A percentile compares a stretch with the other conserved stretches of the same genome.
Conservation (phyloP, 2,113 vertebrate genomes). For the Eretmochelys imbricata region DNA sequence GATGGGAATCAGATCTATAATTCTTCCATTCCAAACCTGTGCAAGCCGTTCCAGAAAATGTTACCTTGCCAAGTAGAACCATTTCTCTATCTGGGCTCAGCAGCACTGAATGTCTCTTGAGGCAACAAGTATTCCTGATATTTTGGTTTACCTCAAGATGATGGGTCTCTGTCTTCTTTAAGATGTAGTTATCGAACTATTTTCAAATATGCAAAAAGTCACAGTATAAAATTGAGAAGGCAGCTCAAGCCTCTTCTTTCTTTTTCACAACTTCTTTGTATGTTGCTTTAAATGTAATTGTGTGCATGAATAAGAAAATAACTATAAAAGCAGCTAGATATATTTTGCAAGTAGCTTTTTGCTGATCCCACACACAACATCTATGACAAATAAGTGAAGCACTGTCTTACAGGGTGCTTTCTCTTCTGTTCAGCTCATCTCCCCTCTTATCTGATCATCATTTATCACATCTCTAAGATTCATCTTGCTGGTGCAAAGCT, state of each 20-base stretch:
- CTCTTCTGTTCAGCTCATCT: background rate
- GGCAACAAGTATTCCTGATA: too few species aligned
- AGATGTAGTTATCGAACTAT: background rate
- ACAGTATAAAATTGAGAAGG: background rate
- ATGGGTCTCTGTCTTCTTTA: too few species aligned
- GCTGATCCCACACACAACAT: background rate
- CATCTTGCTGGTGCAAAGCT: conserved; percentile 21
- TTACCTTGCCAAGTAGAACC: too few species aligned
- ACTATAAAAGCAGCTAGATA: background rate
- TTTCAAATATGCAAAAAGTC: background rate
- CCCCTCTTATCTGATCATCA: background rate
- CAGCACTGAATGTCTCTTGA: too few species aligned
- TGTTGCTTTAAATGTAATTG: background rate
- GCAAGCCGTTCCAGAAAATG: too few species aligned
- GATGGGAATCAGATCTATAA: too few species aligned
- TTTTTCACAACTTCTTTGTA: background rate
- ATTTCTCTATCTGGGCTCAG: too few species aligned
- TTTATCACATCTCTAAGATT: conserved; percentile 37
- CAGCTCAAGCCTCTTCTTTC: background rate
- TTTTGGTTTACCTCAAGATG: too few species aligned
- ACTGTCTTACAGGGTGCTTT: background rate
- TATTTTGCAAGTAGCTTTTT: background rate
- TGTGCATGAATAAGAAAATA: background rate
- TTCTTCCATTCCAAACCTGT: too few species aligned
- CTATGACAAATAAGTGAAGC: conserved; percentile 13